Base-by-base conservation (phyloP, 2,797 vertebrate genomes). In the Pipistrellus pipistrellus region DNA sequence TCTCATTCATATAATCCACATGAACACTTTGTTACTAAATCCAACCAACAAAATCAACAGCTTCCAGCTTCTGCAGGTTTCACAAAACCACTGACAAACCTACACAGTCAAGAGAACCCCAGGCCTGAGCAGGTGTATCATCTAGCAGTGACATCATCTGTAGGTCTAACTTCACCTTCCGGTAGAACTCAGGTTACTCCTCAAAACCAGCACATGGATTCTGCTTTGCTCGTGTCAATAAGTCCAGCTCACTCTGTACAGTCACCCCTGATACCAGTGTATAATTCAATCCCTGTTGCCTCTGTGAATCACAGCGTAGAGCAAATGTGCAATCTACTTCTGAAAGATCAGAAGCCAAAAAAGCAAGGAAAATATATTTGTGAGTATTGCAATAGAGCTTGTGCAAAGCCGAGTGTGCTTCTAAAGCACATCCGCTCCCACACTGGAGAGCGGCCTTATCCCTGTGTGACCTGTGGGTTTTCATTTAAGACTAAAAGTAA, bases 401-500 rank as follows among this genome's bases (percentile, higher is more conserved):
- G 99, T 97, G 99, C 99, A 89, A 99, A 99, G 96, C 99, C 99
- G 57, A 99, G 99, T 21, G 99, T 99, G 96, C 99, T 99, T 94
- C 98, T 99, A 72, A 99, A 99, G 98, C 99, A 99, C 96, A 99
- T 99, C 97, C 98, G 99, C 93, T 99, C 99, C 86, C 99, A 99
- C 98, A 99, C 99, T 4, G 99, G 99, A 90, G 99, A 99, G 96
- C 98, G 99, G 48, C 99, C 99, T 0, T 99, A 99, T 95, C 99
- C 99, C 53, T 99, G 99, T 94, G 98, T 99, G 83, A 99, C 99
- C 0, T 99, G 99, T 96, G 99, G 99, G 44, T 99, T 99, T 98
- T 99, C 99, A 0, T 99, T 99, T 97, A 99, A 99, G 98, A 99
- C 99, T 95, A 99, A 99, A 98, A 99, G 99, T 97, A 99, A 99